Conservation (phyloP, 2,888 invertebrate species). For the Zaprionus obscuricornis region DNA sequence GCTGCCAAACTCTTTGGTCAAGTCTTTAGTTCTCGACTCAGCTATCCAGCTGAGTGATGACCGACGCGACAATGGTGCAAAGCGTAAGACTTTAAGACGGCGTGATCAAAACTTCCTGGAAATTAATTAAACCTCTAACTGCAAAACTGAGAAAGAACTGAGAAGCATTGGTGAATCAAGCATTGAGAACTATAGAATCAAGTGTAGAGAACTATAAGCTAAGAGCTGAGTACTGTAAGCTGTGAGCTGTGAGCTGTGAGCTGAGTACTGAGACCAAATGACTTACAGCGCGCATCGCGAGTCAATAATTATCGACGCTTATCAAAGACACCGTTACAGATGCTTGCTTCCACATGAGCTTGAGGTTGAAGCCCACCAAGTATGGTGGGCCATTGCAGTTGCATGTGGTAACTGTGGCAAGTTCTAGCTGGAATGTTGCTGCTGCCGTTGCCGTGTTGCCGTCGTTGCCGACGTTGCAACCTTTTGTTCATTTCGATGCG, state of each 20-base stretch:
- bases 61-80: slow-evolving; percentile 72
- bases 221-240: not conserved
- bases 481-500: slow-evolving; percentile 74
- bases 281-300: slow-evolving; percentile 38
- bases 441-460: slow-evolving; percentile 21
- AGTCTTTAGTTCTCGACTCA: too few species aligned
- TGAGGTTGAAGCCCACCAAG: slow-evolving; percentile 57
- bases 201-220: not conserved
- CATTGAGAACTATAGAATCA: not conserved
- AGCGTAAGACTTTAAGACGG: slow-evolving; percentile 51
- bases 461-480: slow-evolving; percentile 32
- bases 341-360: slow-evolving; percentile 64
- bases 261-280: too few species aligned
- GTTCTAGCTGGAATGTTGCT: slow-evolving; percentile 22
- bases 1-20: too few species aligned
- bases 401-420: slow-evolving; percentile 47
- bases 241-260: not conserved
- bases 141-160: slow-evolving; percentile 26
- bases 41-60: slow-evolving; percentile 74
- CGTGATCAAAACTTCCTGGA: slow-evolving; percentile 72
- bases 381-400: slow-evolving; percentile 36
- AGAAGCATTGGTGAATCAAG: too few species aligned
- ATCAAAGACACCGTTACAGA: slow-evolving; percentile 80
- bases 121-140: slow-evolving; percentile 73
- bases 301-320: slow-evolving; percentile 82